Percentiles rank a stretch among this genome's conserved stretches.
These are phyloP conservation scores for Porites lutea DNA, from an alignment of 64 coral and sea anemone genomes.

Conservation along the genomic window DNA sequence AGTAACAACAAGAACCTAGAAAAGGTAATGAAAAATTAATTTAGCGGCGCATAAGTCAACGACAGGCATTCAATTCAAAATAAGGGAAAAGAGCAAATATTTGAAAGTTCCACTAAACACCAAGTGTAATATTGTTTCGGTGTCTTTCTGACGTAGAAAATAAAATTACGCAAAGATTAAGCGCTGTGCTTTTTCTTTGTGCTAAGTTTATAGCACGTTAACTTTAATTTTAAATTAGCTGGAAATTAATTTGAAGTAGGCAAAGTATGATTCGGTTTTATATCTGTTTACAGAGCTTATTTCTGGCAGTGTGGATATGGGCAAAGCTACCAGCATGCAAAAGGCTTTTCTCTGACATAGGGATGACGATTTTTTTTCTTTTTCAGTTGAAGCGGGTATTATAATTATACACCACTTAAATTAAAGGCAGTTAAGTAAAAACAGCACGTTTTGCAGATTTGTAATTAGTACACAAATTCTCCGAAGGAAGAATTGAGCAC, in stretches of 20 bases:
- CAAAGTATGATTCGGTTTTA: background rate
- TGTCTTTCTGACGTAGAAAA: background rate
- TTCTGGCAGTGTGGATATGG: background rate
- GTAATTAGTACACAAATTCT: background rate
- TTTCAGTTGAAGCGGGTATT: background rate
- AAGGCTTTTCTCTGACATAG: background rate
- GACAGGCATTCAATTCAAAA: background rate
- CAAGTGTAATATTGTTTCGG: constrained; percentile 16
- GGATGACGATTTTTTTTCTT: background rate
- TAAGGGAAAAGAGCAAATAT: constrained; percentile 19
- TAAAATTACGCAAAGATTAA: background rate
- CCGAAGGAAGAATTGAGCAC: background rate
- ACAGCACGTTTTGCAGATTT: background rate
- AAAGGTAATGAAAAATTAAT: constrained; percentile 16
- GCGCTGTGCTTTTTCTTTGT: constrained; percentile 6
- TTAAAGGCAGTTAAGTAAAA: background rate
- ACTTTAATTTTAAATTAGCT: constrained; percentile 29
- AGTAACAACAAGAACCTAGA: background rate
- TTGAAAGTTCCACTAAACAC: background rate
- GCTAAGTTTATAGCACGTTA: background rate
- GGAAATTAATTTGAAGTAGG: background rate
- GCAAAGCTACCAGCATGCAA: background rate
- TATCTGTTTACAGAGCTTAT: constrained; percentile 1
- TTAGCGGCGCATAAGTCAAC: background rate
- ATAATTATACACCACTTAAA: background rate